Evolutionary conservation across 2,888 invertebrate species (phyloP).

Genomic region (Belgica antarctica): DNA sequence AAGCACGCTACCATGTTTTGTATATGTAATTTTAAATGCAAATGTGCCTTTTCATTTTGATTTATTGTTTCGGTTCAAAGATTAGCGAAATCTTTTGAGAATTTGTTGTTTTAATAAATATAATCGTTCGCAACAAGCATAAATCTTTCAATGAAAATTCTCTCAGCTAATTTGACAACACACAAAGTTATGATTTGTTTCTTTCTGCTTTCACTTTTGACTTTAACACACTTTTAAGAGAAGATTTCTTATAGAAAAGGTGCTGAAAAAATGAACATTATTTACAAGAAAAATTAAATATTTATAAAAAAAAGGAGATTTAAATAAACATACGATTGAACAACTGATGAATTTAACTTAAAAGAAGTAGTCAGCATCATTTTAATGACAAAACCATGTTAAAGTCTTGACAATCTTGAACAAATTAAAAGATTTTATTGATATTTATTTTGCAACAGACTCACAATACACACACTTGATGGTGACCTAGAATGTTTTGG

Average conservation of each 20-base stretch:
- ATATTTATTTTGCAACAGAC: background rate
- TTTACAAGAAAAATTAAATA: conserved; percentile 16
- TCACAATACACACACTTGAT: too few species aligned
- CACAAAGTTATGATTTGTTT: background rate
- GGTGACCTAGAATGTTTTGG: background rate
- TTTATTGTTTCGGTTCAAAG: background rate
- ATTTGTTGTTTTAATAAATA: conserved; percentile 9
- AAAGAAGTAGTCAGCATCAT: background rate
- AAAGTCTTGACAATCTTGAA: conserved; percentile 2
- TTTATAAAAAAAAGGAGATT: conserved; percentile 9
- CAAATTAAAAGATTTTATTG: background rate
- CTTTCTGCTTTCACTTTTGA: background rate
- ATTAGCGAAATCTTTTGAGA: background rate
- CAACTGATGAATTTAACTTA: conserved; percentile 19
- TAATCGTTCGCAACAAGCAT: background rate
- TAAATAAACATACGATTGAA: conserved; percentile 16
- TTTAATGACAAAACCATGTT: background rate
- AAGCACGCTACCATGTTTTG: too few species aligned
- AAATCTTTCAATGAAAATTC: background rate
- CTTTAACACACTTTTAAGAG: background rate
- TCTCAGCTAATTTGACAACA: background rate
- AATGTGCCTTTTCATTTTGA: conserved; percentile 17
- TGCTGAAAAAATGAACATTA: conserved; percentile 23
- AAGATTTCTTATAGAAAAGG: conserved; percentile 18
- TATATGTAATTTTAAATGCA: conserved; percentile 20